These are phyloP conservation scores for Tribolium freemani DNA, from an alignment of 2,888 invertebrate species.

Conservation along the genomic window DNA sequence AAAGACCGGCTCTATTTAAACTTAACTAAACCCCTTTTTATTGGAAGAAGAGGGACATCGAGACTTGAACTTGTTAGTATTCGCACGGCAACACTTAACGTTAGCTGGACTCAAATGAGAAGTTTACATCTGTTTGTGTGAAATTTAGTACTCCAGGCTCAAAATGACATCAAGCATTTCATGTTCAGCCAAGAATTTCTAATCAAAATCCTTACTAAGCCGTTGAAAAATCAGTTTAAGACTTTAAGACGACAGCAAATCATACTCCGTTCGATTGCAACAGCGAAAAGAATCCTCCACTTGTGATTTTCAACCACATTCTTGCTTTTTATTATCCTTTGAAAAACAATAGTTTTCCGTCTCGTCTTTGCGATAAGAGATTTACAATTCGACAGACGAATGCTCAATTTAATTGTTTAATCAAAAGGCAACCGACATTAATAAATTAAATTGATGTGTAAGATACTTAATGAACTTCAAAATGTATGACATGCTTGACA, in stretches of 20 bases:
- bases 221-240: background rate
- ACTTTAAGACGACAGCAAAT: background rate
- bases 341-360: background rate
- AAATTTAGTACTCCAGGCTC: background rate
- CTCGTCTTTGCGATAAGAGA: constrained; percentile 13
- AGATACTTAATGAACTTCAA: constrained; percentile 31
- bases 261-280: background rate
- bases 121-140: constrained; percentile 11
- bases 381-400: constrained; percentile 14
- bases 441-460: constrained; percentile 35
- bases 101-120: constrained; percentile 19
- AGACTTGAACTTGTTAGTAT: constrained; percentile 8
- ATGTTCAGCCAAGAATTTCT: background rate
- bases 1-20: constrained; percentile 31
- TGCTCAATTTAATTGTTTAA: constrained; percentile 30
- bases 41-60: constrained; percentile 3
- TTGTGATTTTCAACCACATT: background rate
- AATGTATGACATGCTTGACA: constrained; percentile 29
- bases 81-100: constrained; percentile 1
- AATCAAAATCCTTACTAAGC: too few relatives aligned
- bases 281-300: background rate
- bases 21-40: constrained; percentile 26
- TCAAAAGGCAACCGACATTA: constrained; percentile 26
- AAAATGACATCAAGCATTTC: background rate
- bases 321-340: background rate